Evolutionary conservation across 1,140 invertebrate species (phyloP).

Genomic region (Zophobas atratus): DNA sequence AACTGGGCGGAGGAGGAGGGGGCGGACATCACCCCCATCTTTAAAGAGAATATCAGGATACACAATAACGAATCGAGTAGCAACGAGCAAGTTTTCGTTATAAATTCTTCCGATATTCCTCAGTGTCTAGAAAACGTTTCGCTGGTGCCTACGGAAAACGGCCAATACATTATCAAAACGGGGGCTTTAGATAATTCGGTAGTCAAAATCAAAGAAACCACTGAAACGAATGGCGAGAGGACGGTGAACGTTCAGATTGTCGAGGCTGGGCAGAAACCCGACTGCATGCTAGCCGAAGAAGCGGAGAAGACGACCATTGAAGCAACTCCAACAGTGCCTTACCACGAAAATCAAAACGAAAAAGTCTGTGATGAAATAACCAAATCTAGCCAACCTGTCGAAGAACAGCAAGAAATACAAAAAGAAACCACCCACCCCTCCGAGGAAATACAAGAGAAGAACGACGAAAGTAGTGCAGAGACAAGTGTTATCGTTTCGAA

Average conservation of each 20-base stretch:
- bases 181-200: constrained; percentile 33
- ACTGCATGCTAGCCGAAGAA: constrained; percentile 55
- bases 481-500: constrained; percentile 19
- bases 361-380: constrained; percentile 55
- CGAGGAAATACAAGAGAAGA: constrained; percentile 1
- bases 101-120: constrained; percentile 57
- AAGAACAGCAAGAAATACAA: constrained; percentile 1
- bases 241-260: constrained; percentile 61
- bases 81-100: constrained; percentile 58
- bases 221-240: constrained; percentile 53
- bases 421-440: not conserved
- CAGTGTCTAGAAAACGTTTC: constrained; percentile 59
- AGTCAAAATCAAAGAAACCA: constrained; percentile 43
- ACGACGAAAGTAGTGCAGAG: constrained; percentile 22
- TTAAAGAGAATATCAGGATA: constrained; percentile 53
- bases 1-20: constrained; percentile 63
- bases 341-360: constrained; percentile 44
- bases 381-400: constrained; percentile 15
- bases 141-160: constrained; percentile 58
- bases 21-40: constrained; percentile 49
- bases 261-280: constrained; percentile 54
- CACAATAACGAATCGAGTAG: constrained; percentile 51
- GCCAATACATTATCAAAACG: constrained; percentile 58
- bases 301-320: constrained; percentile 23
- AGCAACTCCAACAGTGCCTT: constrained; percentile 21